These are phyloP conservation scores for Sphinx pinastri DNA, from an alignment of 2,888 invertebrate genomes.

Conservation along the genomic window DNA sequence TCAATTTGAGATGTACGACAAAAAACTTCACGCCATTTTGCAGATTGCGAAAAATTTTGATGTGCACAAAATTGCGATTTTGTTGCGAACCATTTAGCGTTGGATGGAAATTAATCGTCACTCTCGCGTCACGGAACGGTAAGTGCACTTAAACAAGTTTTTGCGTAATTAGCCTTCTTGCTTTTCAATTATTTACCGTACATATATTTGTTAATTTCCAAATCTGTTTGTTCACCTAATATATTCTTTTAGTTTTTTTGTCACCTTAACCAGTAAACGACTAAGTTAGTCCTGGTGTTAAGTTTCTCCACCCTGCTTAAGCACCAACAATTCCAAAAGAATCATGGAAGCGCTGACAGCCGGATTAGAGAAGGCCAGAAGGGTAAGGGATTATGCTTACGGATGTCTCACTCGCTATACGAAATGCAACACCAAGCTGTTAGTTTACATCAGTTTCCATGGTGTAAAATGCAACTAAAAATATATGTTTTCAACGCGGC, in stretches of 20 bases:
- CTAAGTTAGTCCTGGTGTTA: no score
- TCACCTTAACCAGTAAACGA: no score
- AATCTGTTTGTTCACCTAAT: not conserved
- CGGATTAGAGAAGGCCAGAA: no score
- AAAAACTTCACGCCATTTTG: conserved; percentile 21
- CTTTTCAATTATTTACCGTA: conserved; percentile 1
- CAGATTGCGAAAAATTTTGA: conserved; percentile 20
- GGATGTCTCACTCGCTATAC: no score
- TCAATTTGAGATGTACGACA: conserved; percentile 14
- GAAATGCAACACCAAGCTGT: no score
- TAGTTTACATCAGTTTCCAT: no score
- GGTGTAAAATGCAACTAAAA: no score
- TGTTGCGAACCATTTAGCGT: conserved; percentile 19
- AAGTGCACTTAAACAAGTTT: conserved; percentile 16
- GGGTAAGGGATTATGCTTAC: no score
- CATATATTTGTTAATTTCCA: not conserved
- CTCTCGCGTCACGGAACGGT: conserved; percentile 1
- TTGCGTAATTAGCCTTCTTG: conserved; percentile 7
- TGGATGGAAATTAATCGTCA: conserved; percentile 18
- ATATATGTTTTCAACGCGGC: no score
- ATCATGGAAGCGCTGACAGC: no score
- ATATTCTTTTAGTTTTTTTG: not conserved
- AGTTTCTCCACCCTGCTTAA: no score
- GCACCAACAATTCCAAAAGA: no score
- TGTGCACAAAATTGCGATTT: conserved; percentile 24